Conservation (phyloP, 2,888 invertebrate species). For the Leptinotarsa tumamoca region DNA sequence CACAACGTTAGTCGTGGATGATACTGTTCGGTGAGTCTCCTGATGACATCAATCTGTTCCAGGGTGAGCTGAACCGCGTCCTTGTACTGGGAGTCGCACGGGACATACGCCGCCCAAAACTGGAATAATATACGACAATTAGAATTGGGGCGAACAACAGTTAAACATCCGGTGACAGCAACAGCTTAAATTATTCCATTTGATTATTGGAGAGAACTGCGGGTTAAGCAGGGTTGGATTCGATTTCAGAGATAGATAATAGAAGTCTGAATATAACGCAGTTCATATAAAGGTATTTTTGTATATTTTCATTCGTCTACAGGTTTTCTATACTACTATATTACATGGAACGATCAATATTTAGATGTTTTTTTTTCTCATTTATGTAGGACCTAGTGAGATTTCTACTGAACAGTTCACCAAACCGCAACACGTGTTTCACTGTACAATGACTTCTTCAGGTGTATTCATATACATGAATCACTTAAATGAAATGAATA, state of each 20-base stretch:
- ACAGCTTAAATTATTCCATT: conserved; percentile 11
- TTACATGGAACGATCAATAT: no score
- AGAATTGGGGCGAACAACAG: conserved; percentile 19
- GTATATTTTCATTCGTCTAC: background rate
- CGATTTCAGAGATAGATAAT: background rate
- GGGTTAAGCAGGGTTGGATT: background rate
- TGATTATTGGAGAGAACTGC: conserved; percentile 5
- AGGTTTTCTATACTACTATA: no score
- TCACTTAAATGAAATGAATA: no score
- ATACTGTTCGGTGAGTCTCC: conserved; percentile 83
- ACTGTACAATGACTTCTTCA: no score
- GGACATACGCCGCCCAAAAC: conserved; percentile 91
- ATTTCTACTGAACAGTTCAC: no score
- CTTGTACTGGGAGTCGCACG: conserved; percentile 84
- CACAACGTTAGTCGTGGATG: conserved; percentile 82
- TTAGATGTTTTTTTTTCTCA: no score
- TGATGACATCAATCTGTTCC: conserved; percentile 88
- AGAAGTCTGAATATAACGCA: background rate
- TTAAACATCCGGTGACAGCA: conserved; percentile 19
- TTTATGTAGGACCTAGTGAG: no score
- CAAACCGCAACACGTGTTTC: no score
- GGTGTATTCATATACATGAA: no score
- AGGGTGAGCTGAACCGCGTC: conserved; percentile 87
- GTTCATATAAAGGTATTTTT: background rate
- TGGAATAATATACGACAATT: conserved; percentile 63